Evolutionary conservation across 2,113 vertebrate genomes (phyloP), one percentile per base, ranked within the genome.

Genomic region (Chiloscyllium plagiosum): DNA sequence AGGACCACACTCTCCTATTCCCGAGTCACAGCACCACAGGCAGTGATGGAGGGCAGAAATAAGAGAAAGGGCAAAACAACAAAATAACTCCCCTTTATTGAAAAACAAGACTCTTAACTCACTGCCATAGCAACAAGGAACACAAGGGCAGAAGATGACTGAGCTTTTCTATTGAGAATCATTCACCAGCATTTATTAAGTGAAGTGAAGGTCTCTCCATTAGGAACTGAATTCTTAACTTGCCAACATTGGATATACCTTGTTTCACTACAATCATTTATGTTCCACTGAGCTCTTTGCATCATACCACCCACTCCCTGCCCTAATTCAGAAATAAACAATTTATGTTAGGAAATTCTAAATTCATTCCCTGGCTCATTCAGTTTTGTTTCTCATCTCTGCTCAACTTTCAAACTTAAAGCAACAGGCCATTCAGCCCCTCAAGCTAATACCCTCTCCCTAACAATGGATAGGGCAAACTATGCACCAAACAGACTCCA

Each of bases 201-300:
- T 95, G 94, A 95, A 50, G 69, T 72, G 68, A 70, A 94, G 70
- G 70, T 69, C 26, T 47, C 37, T 37, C n/a, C 56, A 56, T 42
- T 20, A 47, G 93, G 10, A 70, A 95, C 42, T 15, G 26, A 52
- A 72, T 95, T 70, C 69, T 95, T 42, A 50, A 72, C 26, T 24
- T 72, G 69, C 42, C 94, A 29, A 6, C 50, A 47, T 4, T 29
- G 42, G 52, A 50, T 52, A 24, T 95, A 24, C 37, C 37, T 12
- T 8, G 93, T 95, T 95, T 52, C 94, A 69, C 42, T 72, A 24
- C 24, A 95, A 95, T 70, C 42, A 52, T 95, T 76, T 76, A 76
- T 68, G 15, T 72, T 50, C 42, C 17, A 33, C 1, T 52, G 42
- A 50, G 47, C 42, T 95, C 42, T 69, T 52, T 47, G 47, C 24